These are phyloP conservation scores for Pitta sordida DNA, from an alignment of 2,113 vertebrate species.

Conservation along the genomic window DNA sequence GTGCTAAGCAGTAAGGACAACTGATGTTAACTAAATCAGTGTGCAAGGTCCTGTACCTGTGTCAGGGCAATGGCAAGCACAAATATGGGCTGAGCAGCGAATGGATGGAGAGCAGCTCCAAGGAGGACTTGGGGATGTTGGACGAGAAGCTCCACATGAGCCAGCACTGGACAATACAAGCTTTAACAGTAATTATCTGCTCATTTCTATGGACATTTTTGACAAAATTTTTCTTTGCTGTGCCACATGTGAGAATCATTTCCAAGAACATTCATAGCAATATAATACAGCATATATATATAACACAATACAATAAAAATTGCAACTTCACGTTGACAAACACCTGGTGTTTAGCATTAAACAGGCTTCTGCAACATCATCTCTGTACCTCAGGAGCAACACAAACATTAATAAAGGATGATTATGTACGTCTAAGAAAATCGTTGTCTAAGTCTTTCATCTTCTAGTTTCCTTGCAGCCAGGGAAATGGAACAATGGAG, in stretches of 20 bases:
- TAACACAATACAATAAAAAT: background rate
- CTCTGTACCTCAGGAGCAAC: background rate
- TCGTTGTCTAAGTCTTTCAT: accelerated
- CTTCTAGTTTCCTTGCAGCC: background rate
- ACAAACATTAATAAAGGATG: background rate
- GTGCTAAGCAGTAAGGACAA: background rate
- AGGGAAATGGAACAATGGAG: background rate
- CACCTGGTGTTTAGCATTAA: background rate
- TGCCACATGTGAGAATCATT: background rate
- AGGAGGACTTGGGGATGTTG: background rate
- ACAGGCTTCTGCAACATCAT: background rate
- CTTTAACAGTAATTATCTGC: background rate
- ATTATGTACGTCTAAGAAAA: background rate
- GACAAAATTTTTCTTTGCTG: background rate
- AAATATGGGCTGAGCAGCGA: background rate
- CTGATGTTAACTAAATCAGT: background rate
- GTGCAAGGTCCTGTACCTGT: background rate
- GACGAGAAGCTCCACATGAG: background rate
- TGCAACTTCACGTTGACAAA: background rate
- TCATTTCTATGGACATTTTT: background rate
- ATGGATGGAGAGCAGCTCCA: background rate
- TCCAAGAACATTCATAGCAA: background rate
- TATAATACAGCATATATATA: too few species aligned
- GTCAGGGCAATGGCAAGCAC: background rate
- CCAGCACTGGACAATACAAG: too few species aligned